phyloP scores from a whole-genome alignment of 2,888 invertebrate genomes.

The Ochropleura leucogaster region DNA sequence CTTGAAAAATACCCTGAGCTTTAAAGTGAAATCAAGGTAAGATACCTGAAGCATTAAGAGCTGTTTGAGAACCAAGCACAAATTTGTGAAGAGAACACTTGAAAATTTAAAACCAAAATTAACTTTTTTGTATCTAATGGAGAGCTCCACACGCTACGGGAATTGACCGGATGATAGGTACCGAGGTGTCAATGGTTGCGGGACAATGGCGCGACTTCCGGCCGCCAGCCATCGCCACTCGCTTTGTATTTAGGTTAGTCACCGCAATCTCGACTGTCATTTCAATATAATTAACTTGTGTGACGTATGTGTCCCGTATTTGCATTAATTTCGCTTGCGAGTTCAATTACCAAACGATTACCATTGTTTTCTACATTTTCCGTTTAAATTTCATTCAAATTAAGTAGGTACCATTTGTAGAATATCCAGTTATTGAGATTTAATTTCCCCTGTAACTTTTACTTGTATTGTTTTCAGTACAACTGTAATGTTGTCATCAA shows the following conservation, averaged over 20 bases:
- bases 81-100: background rate
- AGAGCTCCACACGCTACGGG: constrained; percentile 74
- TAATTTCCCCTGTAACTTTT: constrained; percentile 24
- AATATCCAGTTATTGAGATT: background rate
- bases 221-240: constrained; percentile 78
- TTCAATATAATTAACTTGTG: constrained; percentile 87
- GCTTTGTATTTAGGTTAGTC: constrained; percentile 90
- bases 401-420: background rate
- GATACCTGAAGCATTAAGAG: background rate
- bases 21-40: background rate
- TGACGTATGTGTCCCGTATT: constrained; percentile 80
- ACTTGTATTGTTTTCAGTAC: constrained; percentile 14
- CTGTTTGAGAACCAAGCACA: background rate
- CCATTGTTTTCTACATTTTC: constrained; percentile 23
- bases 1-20: background rate
- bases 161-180: constrained; percentile 86
- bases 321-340: constrained; percentile 73
- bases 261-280: constrained; percentile 87
- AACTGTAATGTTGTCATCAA: constrained; percentile 10
- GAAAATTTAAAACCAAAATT: background rate
- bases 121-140: constrained; percentile 45
- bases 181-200: constrained; percentile 90
- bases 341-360: constrained; percentile 56
- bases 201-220: constrained; percentile 89
- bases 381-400: background rate